Evolutionary conservation across 2,888 invertebrate genomes (phyloP).

Genomic region (Dasypolia templi): DNA sequence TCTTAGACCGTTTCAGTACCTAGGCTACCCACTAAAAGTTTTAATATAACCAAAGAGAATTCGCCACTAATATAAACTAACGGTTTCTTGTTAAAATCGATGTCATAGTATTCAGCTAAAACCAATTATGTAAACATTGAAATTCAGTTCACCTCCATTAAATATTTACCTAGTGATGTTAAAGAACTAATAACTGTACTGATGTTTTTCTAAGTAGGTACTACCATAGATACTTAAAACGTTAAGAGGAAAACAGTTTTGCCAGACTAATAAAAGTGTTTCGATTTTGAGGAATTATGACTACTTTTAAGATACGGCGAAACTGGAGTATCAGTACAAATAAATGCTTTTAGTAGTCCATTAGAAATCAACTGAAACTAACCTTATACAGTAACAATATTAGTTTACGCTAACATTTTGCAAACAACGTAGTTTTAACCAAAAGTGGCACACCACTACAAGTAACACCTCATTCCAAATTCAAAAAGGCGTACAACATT

Average conservation of each 20-base stretch:
- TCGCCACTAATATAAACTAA: conserved; percentile 4
- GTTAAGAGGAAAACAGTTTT: not conserved
- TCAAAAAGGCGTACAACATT: conserved; percentile 39
- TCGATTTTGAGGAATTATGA: not conserved
- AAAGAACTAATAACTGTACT: not conserved
- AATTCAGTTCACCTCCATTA: conserved; percentile 18
- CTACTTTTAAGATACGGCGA: no score
- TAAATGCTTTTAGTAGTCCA: not conserved
- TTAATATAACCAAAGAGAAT: conserved; percentile 39
- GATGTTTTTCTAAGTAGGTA: not conserved
- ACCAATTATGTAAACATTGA: conserved; percentile 41
- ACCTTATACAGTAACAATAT: not conserved
- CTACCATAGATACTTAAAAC: no score
- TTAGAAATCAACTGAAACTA: not conserved
- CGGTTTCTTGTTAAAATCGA: conserved; percentile 44
- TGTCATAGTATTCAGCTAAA: conserved; percentile 37
- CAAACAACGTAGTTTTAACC: not conserved
- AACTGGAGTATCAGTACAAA: not conserved
- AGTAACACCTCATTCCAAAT: conserved; percentile 16
- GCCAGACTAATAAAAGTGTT: not conserved
- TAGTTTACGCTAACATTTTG: not conserved
- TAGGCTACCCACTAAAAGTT: no score
- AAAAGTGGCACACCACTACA: conserved; percentile 3
- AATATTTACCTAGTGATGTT: not conserved
- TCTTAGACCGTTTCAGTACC: not conserved